A percentile compares a stretch with the other conserved stretches of the same genome.
Conservation (phyloP, 1,140 invertebrate species). For the Nebria ingens region DNA sequence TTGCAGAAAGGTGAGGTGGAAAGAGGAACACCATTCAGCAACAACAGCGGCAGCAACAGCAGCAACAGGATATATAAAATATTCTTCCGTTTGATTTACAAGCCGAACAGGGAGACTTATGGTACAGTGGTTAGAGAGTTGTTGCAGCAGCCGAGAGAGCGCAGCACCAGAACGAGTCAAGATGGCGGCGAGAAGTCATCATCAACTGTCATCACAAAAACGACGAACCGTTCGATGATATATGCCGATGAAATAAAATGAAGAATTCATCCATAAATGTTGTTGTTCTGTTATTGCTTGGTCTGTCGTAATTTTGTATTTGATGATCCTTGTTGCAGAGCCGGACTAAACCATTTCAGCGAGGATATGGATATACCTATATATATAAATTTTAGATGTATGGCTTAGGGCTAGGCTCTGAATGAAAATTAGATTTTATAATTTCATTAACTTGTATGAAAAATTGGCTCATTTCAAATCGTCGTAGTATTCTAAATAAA, state of each 20-base stretch:
- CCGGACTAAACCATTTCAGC: not conserved
- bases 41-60: not conserved
- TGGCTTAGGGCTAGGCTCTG: no score
- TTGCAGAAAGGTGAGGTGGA: not conserved
- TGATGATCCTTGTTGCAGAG: not conserved
- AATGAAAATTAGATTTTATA: no score
- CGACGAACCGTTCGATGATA: not conserved
- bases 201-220: not conserved
- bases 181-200: no score
- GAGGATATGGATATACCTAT: no score
- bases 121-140: not conserved
- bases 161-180: no score
- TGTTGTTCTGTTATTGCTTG: slow-evolving; percentile 8
- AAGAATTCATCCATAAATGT: slow-evolving; percentile 3
- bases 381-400: no score
- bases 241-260: slow-evolving; percentile 1
- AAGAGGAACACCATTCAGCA: not conserved
- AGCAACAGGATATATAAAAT: slow-evolving; percentile 8
- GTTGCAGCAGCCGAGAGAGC: no score
- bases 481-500: no score
- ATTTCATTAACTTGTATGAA: no score
- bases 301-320: not conserved
- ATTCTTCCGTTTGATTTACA: slow-evolving; percentile 4
- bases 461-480: no score
- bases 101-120: not conserved